Evolutionary conservation across 2,888 invertebrate genomes (phyloP).

Genomic region (Eutolmus rufibarbis): DNA sequence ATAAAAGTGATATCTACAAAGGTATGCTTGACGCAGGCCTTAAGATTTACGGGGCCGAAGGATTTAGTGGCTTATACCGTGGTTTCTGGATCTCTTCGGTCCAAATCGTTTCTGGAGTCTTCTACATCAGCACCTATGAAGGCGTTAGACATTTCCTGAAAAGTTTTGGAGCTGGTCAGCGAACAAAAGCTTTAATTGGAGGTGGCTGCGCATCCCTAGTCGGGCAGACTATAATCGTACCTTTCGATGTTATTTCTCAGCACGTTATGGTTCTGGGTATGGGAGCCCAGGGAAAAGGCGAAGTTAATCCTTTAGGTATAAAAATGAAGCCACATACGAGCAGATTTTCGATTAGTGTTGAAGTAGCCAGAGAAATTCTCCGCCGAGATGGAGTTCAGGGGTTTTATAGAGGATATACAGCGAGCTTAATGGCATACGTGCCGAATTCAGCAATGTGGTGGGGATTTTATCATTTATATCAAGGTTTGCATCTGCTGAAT

Average conservation of each 20-base stretch:
- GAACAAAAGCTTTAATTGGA: slow-evolving; percentile 77
- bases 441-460: slow-evolving; percentile 99
- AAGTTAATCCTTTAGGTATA: slow-evolving; percentile 79
- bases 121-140: slow-evolving; percentile 95
- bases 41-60: slow-evolving; percentile 87
- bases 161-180: slow-evolving; percentile 60
- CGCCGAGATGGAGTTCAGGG: slow-evolving; percentile 82
- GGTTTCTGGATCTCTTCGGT: slow-evolving; percentile 96
- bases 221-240: slow-evolving; percentile 94
- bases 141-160: slow-evolving; percentile 83
- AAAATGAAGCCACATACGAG: slow-evolving; percentile 70
- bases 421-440: slow-evolving; percentile 91
- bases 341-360: slow-evolving; percentile 73
- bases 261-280: slow-evolving; percentile 94
- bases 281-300: slow-evolving; percentile 61
- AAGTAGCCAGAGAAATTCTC: slow-evolving; percentile 81
- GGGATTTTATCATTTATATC: slow-evolving; percentile 92
- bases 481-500: slow-evolving; percentile 69
- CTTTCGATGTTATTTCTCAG: slow-evolving; percentile 95
- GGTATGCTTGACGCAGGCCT: slow-evolving; percentile 88
- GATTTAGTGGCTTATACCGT: slow-evolving; percentile 85
- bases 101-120: slow-evolving; percentile 84
- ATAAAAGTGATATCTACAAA: slow-evolving; percentile 81
- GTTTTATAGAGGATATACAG: slow-evolving; percentile 92
- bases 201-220: slow-evolving; percentile 92